Conservation (phyloP, 2,797 vertebrate genomes). For the Taeniopygia guttata region DNA sequence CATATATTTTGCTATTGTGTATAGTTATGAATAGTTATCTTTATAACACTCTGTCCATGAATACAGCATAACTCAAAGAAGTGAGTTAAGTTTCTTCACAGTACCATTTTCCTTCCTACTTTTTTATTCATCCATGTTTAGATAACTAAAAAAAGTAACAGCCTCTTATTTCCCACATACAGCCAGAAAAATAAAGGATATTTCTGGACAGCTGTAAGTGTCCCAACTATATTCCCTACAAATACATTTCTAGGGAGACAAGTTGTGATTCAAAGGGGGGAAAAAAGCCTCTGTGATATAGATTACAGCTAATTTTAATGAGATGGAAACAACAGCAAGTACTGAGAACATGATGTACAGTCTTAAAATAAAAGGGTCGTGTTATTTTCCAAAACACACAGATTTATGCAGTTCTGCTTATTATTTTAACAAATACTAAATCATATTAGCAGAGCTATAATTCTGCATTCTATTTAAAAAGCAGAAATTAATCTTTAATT, state of each 20-base stretch:
- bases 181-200: neutral
- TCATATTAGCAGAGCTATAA: neutral
- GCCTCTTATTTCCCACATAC: neutral
- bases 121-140: neutral
- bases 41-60: neutral
- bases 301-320: neutral
- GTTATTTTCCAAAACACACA: neutral
- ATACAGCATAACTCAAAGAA: neutral
- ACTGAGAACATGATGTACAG: neutral
- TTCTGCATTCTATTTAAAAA: neutral
- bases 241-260: neutral
- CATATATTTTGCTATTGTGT: neutral
- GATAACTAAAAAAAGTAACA: neutral
- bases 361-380: neutral
- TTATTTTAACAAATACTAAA: neutral
- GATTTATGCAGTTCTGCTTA: neutral
- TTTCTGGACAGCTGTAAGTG: neutral
- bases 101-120: neutral
- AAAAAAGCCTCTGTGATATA: neutral
- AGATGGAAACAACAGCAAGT: neutral
- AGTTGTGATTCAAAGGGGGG: neutral
- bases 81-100: neutral
- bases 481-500: neutral
- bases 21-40: neutral
- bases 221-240: neutral